These are phyloP conservation scores for Microchirus variegatus DNA, from an alignment of 2,797 vertebrate species.

Conservation along the genomic window DNA sequence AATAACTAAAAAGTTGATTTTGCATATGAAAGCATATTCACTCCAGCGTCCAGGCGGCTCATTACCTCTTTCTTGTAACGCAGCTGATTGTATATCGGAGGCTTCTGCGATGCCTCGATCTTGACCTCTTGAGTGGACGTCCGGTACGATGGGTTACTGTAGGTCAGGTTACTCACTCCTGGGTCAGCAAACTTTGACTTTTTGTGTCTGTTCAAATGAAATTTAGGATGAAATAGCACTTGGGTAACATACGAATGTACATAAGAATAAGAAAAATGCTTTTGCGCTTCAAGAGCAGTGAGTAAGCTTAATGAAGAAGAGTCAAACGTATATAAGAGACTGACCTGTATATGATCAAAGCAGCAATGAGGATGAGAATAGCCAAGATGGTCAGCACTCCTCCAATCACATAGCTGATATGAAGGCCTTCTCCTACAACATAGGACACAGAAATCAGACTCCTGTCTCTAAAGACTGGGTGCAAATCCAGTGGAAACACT, in stretches of 20 bases:
- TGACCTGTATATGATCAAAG: constrained; percentile 94
- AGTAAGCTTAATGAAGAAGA: neutral
- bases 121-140: constrained; percentile 98
- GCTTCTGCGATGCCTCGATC: constrained; percentile 93
- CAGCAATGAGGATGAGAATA: constrained; percentile 90
- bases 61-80: constrained; percentile 97
- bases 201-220: constrained; percentile 86
- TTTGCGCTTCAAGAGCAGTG: neutral
- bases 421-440: constrained; percentile 89
- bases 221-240: neutral
- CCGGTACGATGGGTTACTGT: constrained; percentile 97
- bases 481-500: neutral
- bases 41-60: rapidly evolving
- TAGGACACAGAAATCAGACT: constrained; percentile 10
- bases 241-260: neutral
- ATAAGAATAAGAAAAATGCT: neutral
- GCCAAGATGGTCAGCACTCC: constrained; percentile 91
- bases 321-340: constrained; percentile 12
- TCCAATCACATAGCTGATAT: constrained; percentile 92
- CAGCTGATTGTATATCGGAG: constrained; percentile 92
- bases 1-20: too few relatives aligned
- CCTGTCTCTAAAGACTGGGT: neutral
- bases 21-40: rapidly evolving
- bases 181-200: constrained; percentile 94
- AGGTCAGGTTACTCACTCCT: constrained; percentile 93